phyloP scores from a whole-genome alignment of 2,113 vertebrate species.

The Hypomesus transpacificus region DNA sequence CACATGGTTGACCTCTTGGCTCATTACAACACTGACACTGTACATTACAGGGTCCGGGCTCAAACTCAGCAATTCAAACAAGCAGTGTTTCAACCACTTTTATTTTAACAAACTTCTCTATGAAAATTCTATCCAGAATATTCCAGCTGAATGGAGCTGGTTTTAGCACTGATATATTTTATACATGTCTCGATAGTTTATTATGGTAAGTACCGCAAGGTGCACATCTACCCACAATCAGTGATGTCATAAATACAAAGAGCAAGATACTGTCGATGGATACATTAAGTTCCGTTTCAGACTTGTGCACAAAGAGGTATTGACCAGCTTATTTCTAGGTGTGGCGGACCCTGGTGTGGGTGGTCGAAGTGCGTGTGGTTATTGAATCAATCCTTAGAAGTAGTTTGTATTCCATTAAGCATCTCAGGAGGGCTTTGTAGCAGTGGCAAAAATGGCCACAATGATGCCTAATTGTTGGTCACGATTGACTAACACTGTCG shows the following conservation, averaged over 20 bases:
- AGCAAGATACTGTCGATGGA: constrained; percentile 21
- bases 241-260: neutral
- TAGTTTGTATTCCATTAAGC: constrained; percentile 65
- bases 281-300: constrained; percentile 52
- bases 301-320: constrained; percentile 50
- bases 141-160: too few species aligned
- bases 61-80: too few species aligned
- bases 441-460: constrained; percentile 42
- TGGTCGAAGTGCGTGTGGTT: constrained; percentile 61
- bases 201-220: too few species aligned
- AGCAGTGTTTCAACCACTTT: too few species aligned
- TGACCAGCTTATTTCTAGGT: constrained; percentile 48
- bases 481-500: constrained; percentile 21
- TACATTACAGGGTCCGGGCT: too few species aligned
- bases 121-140: too few species aligned
- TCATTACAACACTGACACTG: too few species aligned
- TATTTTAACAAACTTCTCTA: too few species aligned
- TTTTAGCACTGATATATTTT: too few species aligned
- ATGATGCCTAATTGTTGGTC: constrained; percentile 48
- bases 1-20: neutral
- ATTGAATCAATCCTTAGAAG: constrained; percentile 48
- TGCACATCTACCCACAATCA: neutral
- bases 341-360: constrained; percentile 40
- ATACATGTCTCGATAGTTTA: too few species aligned
- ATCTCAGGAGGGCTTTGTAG: constrained; percentile 45